Conservation (phyloP, 2,113 vertebrate genomes). For the Struthio camelus region DNA sequence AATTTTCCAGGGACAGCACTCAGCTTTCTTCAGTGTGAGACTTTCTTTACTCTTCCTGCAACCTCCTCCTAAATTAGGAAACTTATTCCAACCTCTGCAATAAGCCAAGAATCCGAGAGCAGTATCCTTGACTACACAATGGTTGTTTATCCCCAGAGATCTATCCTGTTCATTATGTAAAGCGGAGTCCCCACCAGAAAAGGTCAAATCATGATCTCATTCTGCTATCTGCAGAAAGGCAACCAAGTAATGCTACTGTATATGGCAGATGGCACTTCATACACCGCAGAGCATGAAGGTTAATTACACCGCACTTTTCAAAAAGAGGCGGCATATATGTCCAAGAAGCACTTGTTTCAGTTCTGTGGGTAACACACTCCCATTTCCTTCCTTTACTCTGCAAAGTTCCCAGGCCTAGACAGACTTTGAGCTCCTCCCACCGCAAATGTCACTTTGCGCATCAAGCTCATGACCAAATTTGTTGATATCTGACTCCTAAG, state of each 20-base stretch:
- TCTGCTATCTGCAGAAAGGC: not conserved
- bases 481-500: not conserved
- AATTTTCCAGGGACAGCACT: not conserved
- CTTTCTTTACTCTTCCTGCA: not conserved
- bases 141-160: not conserved
- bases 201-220: not conserved
- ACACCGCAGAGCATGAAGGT: not conserved
- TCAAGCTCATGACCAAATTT: not conserved
- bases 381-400: conserved; percentile 3
- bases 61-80: not conserved
- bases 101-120: not conserved
- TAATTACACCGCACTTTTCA: not conserved
- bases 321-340: not conserved
- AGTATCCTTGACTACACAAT: not conserved
- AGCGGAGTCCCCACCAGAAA: not conserved
- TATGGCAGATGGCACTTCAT: not conserved
- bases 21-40: not conserved
- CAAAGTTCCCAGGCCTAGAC: not conserved
- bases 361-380: not conserved
- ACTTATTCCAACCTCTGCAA: not conserved
- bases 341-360: not conserved
- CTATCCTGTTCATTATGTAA: not conserved
- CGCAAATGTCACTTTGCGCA: not conserved
- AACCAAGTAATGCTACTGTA: not conserved
- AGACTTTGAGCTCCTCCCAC: not conserved